Conservation (phyloP, 1,140 invertebrate genomes). For the Sminthurinus signatus region DNA sequence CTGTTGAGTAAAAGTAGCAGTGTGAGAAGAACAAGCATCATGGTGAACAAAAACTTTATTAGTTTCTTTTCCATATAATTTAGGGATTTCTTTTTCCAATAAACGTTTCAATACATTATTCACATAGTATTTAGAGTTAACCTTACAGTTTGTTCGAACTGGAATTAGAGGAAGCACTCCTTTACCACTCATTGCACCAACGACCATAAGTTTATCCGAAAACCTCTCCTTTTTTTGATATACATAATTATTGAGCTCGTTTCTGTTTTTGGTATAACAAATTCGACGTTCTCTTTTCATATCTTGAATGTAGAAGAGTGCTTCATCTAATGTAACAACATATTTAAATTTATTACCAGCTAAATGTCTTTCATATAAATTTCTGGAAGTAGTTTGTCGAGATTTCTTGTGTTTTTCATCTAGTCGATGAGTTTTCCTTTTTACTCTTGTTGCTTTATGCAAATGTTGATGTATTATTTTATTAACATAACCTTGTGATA, state of each 20-base stretch:
- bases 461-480: not conserved
- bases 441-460: not conserved
- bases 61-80: constrained; percentile 1
- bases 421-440: constrained; percentile 1
- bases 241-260: not conserved
- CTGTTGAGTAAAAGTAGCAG: not conserved
- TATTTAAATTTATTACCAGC: constrained; percentile 6
- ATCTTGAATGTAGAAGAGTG: not conserved
- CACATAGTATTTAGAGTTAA: constrained; percentile 11
- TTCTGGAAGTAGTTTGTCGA: not conserved
- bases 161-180: constrained; percentile 9
- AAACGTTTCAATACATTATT: not conserved
- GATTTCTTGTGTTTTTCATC: constrained; percentile 6
- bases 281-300: not conserved
- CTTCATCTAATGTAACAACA: constrained; percentile 15
- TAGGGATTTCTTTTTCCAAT: not conserved
- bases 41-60: constrained; percentile 10
- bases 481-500: not conserved
- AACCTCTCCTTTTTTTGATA: constrained; percentile 1
- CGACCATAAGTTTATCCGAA: constrained; percentile 3
- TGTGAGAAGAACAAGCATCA: not conserved
- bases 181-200: constrained; percentile 10
- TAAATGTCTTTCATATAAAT: constrained; percentile 9
- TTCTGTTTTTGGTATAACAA: not conserved
- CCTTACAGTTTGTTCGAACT: constrained; percentile 7